Conservation (phyloP, 2,113 vertebrate genomes). For the Perca schrenkii region DNA sequence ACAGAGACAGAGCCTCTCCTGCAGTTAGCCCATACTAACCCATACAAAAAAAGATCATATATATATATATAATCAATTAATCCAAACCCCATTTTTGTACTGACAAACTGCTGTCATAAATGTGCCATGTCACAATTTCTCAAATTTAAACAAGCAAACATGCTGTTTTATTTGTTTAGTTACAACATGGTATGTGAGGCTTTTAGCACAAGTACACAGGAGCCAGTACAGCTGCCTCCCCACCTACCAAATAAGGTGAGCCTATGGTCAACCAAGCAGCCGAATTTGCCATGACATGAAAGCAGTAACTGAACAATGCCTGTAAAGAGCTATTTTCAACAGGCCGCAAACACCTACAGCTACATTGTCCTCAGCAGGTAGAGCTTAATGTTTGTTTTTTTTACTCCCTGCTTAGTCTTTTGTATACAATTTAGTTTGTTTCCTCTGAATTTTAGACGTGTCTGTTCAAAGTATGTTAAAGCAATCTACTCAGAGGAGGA, state of each 20-base stretch:
- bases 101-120: constrained; percentile 6
- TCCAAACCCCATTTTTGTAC: not conserved
- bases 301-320: constrained; percentile 70
- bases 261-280: constrained; percentile 72
- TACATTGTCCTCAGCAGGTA: constrained; percentile 76
- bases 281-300: constrained; percentile 80
- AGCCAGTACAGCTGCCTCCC: constrained; percentile 15
- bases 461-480: constrained; percentile 55
- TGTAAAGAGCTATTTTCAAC: constrained; percentile 69
- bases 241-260: constrained; percentile 63
- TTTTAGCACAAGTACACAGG: not conserved
- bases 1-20: constrained; percentile 7
- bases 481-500: constrained; percentile 44
- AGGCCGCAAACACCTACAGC: constrained; percentile 71
- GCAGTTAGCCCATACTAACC: not conserved
- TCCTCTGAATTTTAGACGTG: constrained; percentile 49
- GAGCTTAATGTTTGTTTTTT: constrained; percentile 57
- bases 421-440: constrained; percentile 56
- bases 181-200: not conserved
- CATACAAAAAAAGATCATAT: not conserved
- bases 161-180: not conserved
- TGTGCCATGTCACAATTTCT: not conserved
- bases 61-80: not conserved
- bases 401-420: constrained; percentile 45
- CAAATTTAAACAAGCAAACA: constrained; percentile 8